Base-by-base conservation (phyloP, 2,888 invertebrate species). In the Drosophila subquinaria region DNA sequence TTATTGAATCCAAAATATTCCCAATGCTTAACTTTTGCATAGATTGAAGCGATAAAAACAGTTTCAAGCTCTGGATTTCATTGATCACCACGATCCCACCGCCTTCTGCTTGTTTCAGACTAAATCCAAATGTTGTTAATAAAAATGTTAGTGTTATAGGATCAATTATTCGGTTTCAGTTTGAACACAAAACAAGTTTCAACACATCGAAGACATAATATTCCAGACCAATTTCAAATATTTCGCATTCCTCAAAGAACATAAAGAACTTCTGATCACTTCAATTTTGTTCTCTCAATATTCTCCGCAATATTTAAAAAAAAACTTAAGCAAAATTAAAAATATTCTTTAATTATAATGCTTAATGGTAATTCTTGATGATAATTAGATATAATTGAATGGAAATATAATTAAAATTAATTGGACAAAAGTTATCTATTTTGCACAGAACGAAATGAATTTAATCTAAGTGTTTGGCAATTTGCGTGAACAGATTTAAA, bases 11-110 rank as follows among this genome's bases (percentile, higher is more conserved):
- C 52, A 57, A 42, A 45, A 65, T 42, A 23, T n/a, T 27, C 11
- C 51, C 33, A 20, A 30, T 52, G n/a, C 23, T 51, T 73, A 23
- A 20, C 30, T 30, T 73, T 76, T 77, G 64, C 77, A 53, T 53
- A 51, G 35, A 63, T 55, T 57, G 42, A 65, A 43, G 36, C 17
- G 35, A 48, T 36, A 23, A 20, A 30, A 30, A 11, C 27, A 40
- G 33, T 42, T n/a, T 66, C 47, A 43, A 55, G 38, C 42, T 47
- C 68, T 59, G 79, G 70, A 79, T 59, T 78, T 30, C 52, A 68
- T 71, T 78, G 75, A 85, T 73, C 82, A 85, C 74, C 76, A 72
- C 70, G 81, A 85, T 82, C 84, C 84, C 84, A 85, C 84, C 84
- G 84, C 88, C 82, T 85, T 88, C 69, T 65, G 86, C 82, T 85